A percentile compares a stretch with the other conserved stretches of the same genome.
Conservation (phyloP, 1,140 invertebrate genomes). For the Pteromalus puparum region DNA sequence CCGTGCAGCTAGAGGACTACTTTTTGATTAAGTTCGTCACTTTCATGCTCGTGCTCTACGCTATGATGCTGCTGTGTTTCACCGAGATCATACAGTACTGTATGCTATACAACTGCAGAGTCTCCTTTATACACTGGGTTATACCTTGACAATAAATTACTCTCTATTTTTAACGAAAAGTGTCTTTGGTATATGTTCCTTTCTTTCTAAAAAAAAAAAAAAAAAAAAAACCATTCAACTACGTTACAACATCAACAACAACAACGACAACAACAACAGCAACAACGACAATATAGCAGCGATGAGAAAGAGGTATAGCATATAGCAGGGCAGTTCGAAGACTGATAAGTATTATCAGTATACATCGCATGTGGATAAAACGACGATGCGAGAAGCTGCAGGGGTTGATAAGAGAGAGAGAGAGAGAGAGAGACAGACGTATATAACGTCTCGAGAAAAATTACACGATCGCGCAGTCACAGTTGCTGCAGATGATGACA, state of each 20-base stretch:
- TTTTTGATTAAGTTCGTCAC: neutral
- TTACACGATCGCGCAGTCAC: slow-evolving; percentile 87
- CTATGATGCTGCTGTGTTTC: neutral
- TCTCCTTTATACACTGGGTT: neutral
- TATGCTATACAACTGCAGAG: neutral
- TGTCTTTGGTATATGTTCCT: no score
- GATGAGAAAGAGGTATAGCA: neutral
- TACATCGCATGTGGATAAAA: no score
- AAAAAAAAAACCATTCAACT: no score
- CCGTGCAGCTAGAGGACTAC: neutral
- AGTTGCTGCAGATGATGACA: slow-evolving; percentile 82
- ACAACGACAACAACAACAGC: neutral
- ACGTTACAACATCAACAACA: neutral
- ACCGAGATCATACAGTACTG: neutral
- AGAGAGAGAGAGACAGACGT: no score
- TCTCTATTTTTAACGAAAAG: no score
- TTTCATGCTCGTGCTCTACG: neutral
- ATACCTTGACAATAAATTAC: neutral
- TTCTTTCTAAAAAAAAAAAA: no score
- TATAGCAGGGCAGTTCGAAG: neutral
- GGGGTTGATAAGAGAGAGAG: neutral
- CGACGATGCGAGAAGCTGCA: neutral
- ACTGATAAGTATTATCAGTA: neutral
- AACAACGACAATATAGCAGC: neutral
- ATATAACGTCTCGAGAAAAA: slow-evolving; percentile 70